These are phyloP conservation scores for Phragmatobia fuliginosa DNA, from an alignment of 2,888 invertebrate species.

Conservation along the genomic window DNA sequence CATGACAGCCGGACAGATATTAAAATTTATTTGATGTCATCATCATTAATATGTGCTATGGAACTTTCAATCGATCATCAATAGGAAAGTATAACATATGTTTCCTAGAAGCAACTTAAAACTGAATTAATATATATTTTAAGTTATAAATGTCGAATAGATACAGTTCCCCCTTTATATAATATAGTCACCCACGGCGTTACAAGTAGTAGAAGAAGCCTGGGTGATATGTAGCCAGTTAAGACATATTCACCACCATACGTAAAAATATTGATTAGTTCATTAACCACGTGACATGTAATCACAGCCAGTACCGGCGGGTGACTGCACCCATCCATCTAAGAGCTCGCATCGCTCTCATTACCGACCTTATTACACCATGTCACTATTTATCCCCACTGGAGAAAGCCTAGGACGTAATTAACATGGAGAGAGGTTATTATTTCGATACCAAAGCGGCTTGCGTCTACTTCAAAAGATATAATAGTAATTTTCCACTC, in stretches of 20 bases:
- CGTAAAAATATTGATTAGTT: constrained; percentile 25
- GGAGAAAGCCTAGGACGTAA: constrained; percentile 80
- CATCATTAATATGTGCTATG: not conserved
- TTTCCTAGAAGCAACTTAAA: no score
- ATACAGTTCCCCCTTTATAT: not conserved
- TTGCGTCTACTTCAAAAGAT: constrained; percentile 60
- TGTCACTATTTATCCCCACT: constrained; percentile 71
- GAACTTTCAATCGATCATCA: no score
- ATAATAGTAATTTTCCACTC: constrained; percentile 67
- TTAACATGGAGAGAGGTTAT: constrained; percentile 83
- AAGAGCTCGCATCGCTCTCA: constrained; percentile 65
- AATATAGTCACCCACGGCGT: not conserved
- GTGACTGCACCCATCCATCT: constrained; percentile 68
- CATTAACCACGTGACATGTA: constrained; percentile 26
- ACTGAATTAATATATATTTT: no score
- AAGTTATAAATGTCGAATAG: no score
- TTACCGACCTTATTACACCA: constrained; percentile 65
- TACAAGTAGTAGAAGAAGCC: not conserved
- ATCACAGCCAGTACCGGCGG: constrained; percentile 32
- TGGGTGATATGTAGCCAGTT: not conserved
- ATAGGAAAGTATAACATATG: no score
- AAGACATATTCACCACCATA: constrained; percentile 17
- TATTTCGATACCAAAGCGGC: constrained; percentile 71
- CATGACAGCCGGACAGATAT: not conserved
- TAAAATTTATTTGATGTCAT: not conserved